Evolutionary conservation across 1,140 invertebrate species (phyloP), one percentile per base, ranked within the genome.

Genomic region (Euborellia annulipes): DNA sequence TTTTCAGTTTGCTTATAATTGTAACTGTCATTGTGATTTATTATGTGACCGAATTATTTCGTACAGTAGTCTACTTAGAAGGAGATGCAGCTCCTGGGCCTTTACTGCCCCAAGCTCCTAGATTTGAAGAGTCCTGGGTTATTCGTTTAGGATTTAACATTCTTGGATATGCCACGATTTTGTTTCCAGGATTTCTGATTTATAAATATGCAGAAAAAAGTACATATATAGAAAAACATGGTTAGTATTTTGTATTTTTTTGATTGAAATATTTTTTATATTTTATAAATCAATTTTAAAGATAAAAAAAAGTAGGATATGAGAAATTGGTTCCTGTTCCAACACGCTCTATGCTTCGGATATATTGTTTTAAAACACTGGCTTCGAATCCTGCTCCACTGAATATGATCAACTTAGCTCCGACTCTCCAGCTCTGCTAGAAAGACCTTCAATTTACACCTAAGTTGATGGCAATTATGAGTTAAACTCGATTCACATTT

Each of bases 81-180:
- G 70, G 41, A 75, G 50, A 47, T 36, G 19, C 39, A 7, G 47
- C 47, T 17, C 36, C 36, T 37, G 36, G 36, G 4, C n/a, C 17
- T 18, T 6, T n/a, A n/a, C 6, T 18, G 17, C 3, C 14, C n/a
- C 6, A 16, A 14, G 11, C 18, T 16, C 34, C 36, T 16, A 16
- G 30, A 13, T 42, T 43, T 40, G 43, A 52, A 23, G 62, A 82
- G 52, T 76, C 67, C 55, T 93, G 88, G 88, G 55, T 88, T 6
- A 68, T 89, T 50, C 71, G 80, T 51, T 67, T 85, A 32, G 57
- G 75, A 62, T 60, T 85, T 14, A 96, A 94, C 63, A 67, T 89
- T 36, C 68, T 88, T 27, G 87, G 89, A n/a, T 96, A 96, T 66
- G 75, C 76, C 2, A 87, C 85, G 20, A 71, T 95, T 49, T 73